Evolutionary conservation across 1,140 invertebrate genomes (phyloP).

Genomic region (Drosophila paulistorum): DNA sequence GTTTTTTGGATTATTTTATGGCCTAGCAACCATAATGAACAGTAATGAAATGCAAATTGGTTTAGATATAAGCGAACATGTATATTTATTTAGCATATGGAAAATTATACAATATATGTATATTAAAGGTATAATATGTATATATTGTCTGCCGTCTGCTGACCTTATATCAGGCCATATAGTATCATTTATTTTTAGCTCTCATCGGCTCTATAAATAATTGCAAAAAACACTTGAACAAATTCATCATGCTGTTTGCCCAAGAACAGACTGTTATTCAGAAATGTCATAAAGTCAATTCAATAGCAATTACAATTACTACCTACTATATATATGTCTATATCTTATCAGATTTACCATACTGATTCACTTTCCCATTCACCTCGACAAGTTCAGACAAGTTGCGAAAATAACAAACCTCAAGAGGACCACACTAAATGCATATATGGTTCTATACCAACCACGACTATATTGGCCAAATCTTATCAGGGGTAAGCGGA

Average conservation of each 20-base stretch:
- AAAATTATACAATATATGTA: constrained; percentile 8
- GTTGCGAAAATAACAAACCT: constrained; percentile 1
- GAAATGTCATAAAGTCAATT: constrained; percentile 3
- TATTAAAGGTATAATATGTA: too few relatives aligned
- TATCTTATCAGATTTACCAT: constrained; percentile 8
- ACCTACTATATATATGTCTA: background rate
- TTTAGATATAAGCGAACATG: too few relatives aligned
- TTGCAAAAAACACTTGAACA: constrained; percentile 14
- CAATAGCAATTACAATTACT: constrained; percentile 16
- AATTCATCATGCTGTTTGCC: background rate
- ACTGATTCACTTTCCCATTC: constrained; percentile 15
- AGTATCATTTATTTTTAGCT: constrained; percentile 11
- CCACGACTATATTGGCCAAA: constrained; percentile 4
- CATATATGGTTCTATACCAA: background rate
- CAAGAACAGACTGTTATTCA: background rate
- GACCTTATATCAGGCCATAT: background rate
- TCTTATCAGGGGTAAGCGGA: constrained; percentile 28
- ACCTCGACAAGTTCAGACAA: constrained; percentile 5
- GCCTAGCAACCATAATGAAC: constrained; percentile 36
- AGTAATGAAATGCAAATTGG: constrained; percentile 9
- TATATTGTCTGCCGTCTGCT: background rate
- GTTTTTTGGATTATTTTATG: constrained; percentile 34
- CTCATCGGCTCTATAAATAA: constrained; percentile 11
- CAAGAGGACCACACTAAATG: background rate
- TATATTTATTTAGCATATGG: constrained; percentile 11